Evolutionary conservation across 1,140 invertebrate genomes (phyloP), one percentile per base, ranked within the genome.

Genomic region (Bactericera cockerelli): DNA sequence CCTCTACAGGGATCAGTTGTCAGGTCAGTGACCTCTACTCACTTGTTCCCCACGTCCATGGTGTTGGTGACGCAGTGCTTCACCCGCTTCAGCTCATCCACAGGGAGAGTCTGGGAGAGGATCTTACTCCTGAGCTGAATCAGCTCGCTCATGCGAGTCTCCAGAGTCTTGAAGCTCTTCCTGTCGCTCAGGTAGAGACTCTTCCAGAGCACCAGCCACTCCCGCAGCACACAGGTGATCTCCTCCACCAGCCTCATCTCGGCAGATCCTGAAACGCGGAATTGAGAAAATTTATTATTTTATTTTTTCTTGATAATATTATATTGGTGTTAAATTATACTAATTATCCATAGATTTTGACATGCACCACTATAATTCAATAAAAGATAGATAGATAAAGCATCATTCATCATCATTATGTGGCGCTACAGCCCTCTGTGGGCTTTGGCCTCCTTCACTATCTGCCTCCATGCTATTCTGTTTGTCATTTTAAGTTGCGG

Each of bases 11-110:
- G n/a, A n/a, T n/a, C n/a, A n/a, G n/a, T n/a, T n/a, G n/a, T n/a
- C n/a, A n/a, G n/a, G n/a, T n/a, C n/a, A n/a, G n/a, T n/a, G n/a
- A 31, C 28, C 28, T 31, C 55, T 6, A 73, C 75, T 72, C 73
- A 81, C 79, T 84, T 84, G 76, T 96, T 96, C 31, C 92, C 92
- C 31, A 81, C 79, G 69, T 95, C 92, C 59, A 96, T 94, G 67
- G 83, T 86, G 57, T 83, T 80, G 10, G 89, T 87, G 6, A 89
- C 84, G 63, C 84, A 79, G 66, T 87, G 79, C 64, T 91, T 87
- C 14, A 93, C 77, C 64, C 85, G 81, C 67, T 87, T 85, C 62
- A 93, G 70, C 74, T 93, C 89, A 73, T 95, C 92, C 24, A 85
- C 78, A 1, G 92, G 90, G 39, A 95, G 74, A 38, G 88, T 91